Evolutionary conservation across 2,888 invertebrate species (phyloP).

Genomic region (Drosophila aldrichi): DNA sequence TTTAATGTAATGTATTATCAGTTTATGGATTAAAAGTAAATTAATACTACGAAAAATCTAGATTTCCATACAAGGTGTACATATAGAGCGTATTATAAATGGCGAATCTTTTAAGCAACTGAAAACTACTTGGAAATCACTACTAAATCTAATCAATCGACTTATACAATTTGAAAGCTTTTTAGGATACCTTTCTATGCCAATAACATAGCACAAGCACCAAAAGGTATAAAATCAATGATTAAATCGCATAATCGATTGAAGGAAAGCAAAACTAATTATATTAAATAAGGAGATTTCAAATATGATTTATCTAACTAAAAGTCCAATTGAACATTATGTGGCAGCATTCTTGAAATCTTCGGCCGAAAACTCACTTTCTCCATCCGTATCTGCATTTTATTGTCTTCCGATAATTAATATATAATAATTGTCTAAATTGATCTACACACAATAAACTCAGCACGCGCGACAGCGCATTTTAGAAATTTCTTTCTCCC

Average conservation of each 20-base stretch:
- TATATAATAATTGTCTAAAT: constrained; percentile 70
- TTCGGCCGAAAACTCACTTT: constrained; percentile 53
- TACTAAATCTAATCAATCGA: neutral
- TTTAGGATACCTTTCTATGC: too few species aligned
- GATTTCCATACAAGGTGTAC: neutral
- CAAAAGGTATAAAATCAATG: too few species aligned
- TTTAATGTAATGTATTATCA: constrained; percentile 1
- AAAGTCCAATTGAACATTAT: neutral
- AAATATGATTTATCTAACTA: neutral
- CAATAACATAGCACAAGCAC: too few species aligned
- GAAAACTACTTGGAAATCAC: neutral
- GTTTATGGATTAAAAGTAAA: constrained; percentile 21
- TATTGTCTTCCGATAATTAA: constrained; percentile 62
- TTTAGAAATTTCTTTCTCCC: constrained; percentile 26
- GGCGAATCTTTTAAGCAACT: neutral
- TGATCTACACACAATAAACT: constrained; percentile 48
- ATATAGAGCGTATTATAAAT: neutral
- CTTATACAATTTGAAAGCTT: neutral
- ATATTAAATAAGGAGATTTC: neutral
- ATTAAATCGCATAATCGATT: neutral
- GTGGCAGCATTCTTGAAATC: neutral
- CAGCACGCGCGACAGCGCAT: constrained; percentile 40
- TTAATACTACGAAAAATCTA: neutral
- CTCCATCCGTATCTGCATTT: constrained; percentile 45
- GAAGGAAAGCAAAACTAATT: neutral